Evolutionary conservation across 2,888 invertebrate genomes (phyloP).

Genomic region (Galerucella calmariensis): DNA sequence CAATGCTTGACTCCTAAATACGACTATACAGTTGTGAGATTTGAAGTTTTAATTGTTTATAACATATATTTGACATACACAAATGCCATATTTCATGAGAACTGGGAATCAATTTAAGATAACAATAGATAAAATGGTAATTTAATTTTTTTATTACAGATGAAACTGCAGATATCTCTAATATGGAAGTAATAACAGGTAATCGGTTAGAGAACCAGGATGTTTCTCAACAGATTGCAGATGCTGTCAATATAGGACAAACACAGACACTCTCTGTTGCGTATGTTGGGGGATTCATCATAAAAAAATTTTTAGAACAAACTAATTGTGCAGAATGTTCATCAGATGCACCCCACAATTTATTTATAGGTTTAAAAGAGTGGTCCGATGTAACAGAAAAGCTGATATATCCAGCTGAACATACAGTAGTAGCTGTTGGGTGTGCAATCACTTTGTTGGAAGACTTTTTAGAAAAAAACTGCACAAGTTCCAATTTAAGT

Average conservation of each 20-base stretch:
- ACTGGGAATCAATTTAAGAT: too few species aligned
- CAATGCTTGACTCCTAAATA: too few species aligned
- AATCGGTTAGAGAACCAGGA: constrained; percentile 19
- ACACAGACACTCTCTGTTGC: constrained; percentile 16
- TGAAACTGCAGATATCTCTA: constrained; percentile 17
- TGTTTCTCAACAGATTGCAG: constrained; percentile 19
- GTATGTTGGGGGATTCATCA: constrained; percentile 20
- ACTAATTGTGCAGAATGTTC: constrained; percentile 21
- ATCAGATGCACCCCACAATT: constrained; percentile 18
- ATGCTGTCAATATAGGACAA: background rate
- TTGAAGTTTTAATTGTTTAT: background rate
- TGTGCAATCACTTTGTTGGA: background rate
- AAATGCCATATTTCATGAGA: constrained; percentile 5
- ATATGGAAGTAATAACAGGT: constrained; percentile 20
- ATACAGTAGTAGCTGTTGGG: constrained; percentile 20
- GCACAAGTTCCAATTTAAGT: too few species aligned
- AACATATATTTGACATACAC: background rate
- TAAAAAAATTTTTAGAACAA: constrained; percentile 12
- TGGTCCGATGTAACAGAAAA: constrained; percentile 10
- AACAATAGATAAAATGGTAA: too few species aligned
- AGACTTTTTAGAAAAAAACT: too few species aligned
- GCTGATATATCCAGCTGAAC: constrained; percentile 21
- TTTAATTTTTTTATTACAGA: constrained; percentile 4
- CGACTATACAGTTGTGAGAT: too few species aligned
- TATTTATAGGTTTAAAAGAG: constrained; percentile 6